Evolutionary conservation across 2,797 vertebrate species (phyloP).

Genomic region (Gallirallus australis): DNA sequence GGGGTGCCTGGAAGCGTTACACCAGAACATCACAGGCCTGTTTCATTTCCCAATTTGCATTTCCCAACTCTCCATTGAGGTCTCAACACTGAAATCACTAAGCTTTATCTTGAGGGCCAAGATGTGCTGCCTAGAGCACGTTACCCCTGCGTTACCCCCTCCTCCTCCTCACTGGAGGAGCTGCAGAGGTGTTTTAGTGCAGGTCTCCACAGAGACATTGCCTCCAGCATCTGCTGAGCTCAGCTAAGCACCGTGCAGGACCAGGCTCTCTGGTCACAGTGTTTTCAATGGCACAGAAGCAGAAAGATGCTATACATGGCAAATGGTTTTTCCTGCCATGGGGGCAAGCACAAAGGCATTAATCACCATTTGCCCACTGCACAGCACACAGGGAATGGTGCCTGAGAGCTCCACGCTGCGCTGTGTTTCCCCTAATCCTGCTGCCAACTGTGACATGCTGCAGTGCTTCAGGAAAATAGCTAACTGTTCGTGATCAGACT

Average conservation of each 20-base stretch:
- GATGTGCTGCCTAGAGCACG: not conserved
- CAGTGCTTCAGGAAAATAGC: constrained; percentile 4
- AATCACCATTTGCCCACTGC: not conserved
- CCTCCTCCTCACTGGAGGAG: not conserved
- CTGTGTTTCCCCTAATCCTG: not conserved
- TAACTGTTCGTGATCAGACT: not conserved
- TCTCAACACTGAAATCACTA: not conserved
- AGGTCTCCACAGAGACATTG: not conserved
- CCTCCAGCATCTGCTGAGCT: not conserved
- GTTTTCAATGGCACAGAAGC: not conserved
- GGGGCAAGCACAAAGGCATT: not conserved
- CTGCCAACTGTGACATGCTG: not conserved
- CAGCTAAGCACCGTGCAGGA: not conserved
- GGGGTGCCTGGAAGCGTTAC: not conserved
- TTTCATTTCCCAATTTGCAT: not conserved
- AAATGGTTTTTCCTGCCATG: not conserved
- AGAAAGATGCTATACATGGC: not conserved
- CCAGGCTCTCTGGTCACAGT: not conserved
- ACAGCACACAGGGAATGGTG: not conserved
- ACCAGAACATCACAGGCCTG: not conserved
- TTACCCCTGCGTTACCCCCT: not conserved
- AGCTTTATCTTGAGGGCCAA: not conserved
- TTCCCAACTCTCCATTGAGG: not conserved
- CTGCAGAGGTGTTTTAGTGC: not conserved
- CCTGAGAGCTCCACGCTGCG: not conserved